phyloP scores from a whole-genome alignment of 2,888 invertebrate species.

The Lepetodrilus schrolli region DNA sequence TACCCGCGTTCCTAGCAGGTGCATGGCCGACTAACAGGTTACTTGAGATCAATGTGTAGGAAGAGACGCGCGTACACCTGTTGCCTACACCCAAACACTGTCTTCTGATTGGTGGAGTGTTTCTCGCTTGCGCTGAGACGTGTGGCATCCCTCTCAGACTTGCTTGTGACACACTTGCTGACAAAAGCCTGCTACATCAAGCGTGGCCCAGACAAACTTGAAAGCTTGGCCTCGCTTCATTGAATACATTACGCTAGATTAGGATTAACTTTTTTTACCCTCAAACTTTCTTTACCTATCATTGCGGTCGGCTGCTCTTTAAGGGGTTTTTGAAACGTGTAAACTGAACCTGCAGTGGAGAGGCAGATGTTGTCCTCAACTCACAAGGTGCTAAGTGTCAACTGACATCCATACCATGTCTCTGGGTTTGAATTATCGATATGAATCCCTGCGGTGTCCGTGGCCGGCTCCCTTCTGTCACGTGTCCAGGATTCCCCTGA shows the following conservation, averaged over 20 bases:
- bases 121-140: background rate
- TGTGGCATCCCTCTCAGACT: background rate
- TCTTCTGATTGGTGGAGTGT: conserved; percentile 8
- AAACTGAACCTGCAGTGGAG: too few species aligned
- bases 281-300: too few species aligned
- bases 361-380: too few species aligned
- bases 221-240: background rate
- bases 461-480: too few species aligned
- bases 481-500: too few species aligned
- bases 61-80: conserved; percentile 14
- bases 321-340: too few species aligned
- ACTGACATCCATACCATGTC: too few species aligned
- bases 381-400: too few species aligned
- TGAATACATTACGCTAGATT: background rate
- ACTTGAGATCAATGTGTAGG: background rate
- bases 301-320: too few species aligned
- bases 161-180: background rate
- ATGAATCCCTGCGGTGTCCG: too few species aligned
- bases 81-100: background rate
- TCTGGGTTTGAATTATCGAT: too few species aligned
- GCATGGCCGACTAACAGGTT: conserved; percentile 8
- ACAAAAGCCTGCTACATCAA: background rate
- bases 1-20: too few species aligned
- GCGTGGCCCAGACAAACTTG: background rate
- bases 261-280: background rate